These are phyloP conservation scores for Orthosia incerta DNA, from an alignment of 2,888 invertebrate genomes.

Conservation along the genomic window DNA sequence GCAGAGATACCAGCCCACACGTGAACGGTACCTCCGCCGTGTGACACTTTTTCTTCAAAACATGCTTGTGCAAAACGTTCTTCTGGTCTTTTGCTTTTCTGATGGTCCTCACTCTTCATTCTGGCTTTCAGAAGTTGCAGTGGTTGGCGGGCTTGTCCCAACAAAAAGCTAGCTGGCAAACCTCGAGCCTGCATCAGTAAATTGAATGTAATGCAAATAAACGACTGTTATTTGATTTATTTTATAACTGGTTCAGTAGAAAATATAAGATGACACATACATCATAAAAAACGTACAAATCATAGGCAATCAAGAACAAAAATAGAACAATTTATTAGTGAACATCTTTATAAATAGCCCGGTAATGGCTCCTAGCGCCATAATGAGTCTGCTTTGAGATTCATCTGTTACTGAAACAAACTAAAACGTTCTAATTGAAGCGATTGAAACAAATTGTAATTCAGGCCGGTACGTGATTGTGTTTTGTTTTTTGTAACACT, in stretches of 20 bases:
- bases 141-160: too few species aligned
- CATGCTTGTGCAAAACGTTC: too few species aligned
- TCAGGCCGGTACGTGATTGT: conserved; percentile 28
- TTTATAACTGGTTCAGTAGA: neutral
- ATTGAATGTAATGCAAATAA: neutral
- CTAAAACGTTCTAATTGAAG: conserved; percentile 54
- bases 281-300: conserved; percentile 55
- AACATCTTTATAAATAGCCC: conserved; percentile 61
- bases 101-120: too few species aligned
- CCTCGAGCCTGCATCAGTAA: neutral
- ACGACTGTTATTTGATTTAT: neutral
- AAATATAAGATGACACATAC: conserved; percentile 28
- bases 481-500: conserved; percentile 42
- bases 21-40: too few species aligned
- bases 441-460: conserved; percentile 53
- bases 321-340: conserved; percentile 63
- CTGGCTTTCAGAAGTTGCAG: too few species aligned
- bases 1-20: too few species aligned
- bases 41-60: too few species aligned
- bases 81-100: too few species aligned
- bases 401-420: conserved; percentile 45
- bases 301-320: conserved; percentile 57
- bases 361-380: conserved; percentile 51
- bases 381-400: conserved; percentile 54
- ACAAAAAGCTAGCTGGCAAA: neutral